Percentiles rank a stretch among this genome's conserved stretches.
phyloP scores from a whole-genome alignment of 2,113 vertebrate genomes.

The Heteronetta atricapilla region DNA sequence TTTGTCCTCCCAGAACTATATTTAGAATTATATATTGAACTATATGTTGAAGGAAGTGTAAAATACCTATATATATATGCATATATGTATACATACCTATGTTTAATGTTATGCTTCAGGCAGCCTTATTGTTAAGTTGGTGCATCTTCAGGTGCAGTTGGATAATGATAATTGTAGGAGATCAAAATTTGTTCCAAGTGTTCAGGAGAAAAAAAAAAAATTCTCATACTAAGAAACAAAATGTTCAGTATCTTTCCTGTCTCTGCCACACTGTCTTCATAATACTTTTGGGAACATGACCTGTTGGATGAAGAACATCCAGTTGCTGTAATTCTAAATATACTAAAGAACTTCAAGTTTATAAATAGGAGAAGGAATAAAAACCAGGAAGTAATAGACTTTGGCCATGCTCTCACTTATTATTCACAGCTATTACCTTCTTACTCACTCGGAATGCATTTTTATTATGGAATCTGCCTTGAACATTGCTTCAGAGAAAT shows the following conservation, averaged over 20 bases:
- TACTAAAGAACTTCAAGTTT: background rate
- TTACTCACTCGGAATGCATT: background rate
- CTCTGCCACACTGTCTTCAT: background rate
- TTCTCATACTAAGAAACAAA: background rate
- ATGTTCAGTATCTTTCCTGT: background rate
- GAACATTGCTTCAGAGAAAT: background rate
- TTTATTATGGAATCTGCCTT: background rate
- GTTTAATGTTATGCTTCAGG: background rate
- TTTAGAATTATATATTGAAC: background rate
- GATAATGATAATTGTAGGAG: background rate
- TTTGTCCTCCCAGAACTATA: background rate
- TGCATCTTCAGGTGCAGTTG: background rate
- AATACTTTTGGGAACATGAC: background rate
- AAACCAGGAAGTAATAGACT: background rate
- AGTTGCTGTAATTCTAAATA: background rate
- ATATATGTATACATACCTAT: background rate
- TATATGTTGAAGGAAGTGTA: background rate
- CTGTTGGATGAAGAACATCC: background rate
- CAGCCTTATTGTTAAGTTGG: background rate
- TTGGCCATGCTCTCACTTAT: background rate
- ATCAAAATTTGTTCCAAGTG: background rate
- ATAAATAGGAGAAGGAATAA: background rate
- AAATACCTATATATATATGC: background rate
- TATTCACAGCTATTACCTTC: background rate
- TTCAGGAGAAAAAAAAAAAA: background rate